A percentile compares a stretch with the other conserved stretches of the same genome.
Evolutionary conservation across 2,888 invertebrate species (phyloP).

Genomic region (Sericinus montela): DNA sequence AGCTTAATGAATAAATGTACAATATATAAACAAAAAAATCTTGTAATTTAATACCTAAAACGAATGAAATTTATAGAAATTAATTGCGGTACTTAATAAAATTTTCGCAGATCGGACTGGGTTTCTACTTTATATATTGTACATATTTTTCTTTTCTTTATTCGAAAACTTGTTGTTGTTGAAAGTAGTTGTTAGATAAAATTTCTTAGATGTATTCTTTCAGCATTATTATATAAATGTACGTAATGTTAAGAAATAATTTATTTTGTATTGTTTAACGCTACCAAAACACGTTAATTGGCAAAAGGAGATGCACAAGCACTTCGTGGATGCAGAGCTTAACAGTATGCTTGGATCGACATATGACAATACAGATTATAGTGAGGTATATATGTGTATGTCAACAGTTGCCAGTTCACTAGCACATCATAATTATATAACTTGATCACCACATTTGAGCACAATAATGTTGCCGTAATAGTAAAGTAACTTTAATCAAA

Average conservation of each 20-base stretch:
- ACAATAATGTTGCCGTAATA: conserved; percentile 10
- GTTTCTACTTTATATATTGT: too few relatives aligned
- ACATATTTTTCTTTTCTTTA: too few relatives aligned
- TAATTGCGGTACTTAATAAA: too few relatives aligned
- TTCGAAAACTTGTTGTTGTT: too few relatives aligned
- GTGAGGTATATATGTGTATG: conserved; percentile 54
- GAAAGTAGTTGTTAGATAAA: background rate
- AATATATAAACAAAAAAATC: too few relatives aligned
- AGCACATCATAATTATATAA: conserved; percentile 3
- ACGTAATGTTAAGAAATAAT: conserved; percentile 46
- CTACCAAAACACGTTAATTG: conserved; percentile 72
- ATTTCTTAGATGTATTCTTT: conserved; percentile 7
- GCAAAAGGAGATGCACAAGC: conserved; percentile 87
- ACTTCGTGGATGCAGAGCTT: conserved; percentile 90
- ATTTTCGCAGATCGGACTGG: too few relatives aligned
- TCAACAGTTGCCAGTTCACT: conserved; percentile 2
- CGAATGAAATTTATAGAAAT: too few relatives aligned
- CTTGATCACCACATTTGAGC: conserved; percentile 17
- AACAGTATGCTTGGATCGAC: conserved; percentile 85
- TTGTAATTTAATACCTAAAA: too few relatives aligned
- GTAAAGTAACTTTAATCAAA: background rate
- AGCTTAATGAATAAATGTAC: too few relatives aligned
- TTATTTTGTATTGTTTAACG: conserved; percentile 71
- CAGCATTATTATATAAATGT: conserved; percentile 24
- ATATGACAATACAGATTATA: conserved; percentile 77